These are phyloP conservation scores for Eupithecia dodoneata DNA, from an alignment of 2,888 invertebrate genomes.

Conservation along the genomic window DNA sequence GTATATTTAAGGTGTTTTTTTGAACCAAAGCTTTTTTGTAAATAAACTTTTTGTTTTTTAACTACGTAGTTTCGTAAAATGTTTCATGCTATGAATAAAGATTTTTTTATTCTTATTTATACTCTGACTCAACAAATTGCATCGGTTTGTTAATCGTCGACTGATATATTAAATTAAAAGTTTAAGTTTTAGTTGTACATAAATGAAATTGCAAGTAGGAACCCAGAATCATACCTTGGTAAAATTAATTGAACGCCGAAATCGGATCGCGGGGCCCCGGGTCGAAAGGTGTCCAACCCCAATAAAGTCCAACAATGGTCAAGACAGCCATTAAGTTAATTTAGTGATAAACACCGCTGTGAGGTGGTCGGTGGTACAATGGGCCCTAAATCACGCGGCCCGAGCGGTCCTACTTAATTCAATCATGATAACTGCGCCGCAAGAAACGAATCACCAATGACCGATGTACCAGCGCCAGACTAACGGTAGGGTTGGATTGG, in stretches of 20 bases:
- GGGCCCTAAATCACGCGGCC: constrained; percentile 69
- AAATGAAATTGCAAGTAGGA: background rate
- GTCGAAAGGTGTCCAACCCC: constrained; percentile 4
- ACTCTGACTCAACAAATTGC: no score
- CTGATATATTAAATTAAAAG: no score
- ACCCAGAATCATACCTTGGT: background rate
- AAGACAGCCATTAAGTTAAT: constrained; percentile 20
- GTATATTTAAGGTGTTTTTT: no score
- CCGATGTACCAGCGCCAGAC: constrained; percentile 58
- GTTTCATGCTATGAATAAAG: no score
- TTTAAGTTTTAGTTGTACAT: no score
- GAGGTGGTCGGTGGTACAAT: constrained; percentile 39
- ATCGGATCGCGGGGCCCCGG: background rate
- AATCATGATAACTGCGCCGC: constrained; percentile 82
- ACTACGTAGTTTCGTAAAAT: no score
- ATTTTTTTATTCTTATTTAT: no score
- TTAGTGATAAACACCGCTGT: constrained; percentile 20
- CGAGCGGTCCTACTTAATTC: constrained; percentile 75
- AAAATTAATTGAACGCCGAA: background rate
- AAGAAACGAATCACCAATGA: constrained; percentile 83
- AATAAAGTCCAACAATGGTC: constrained; percentile 49
- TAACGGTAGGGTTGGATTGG: constrained; percentile 54
- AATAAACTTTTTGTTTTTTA: no score
- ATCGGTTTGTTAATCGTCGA: no score
- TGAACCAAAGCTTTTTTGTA: no score